Evolutionary conservation across 2,888 invertebrate genomes (phyloP), one percentile per base, ranked within the genome.

Genomic region (Temnothorax ravouxi): DNA sequence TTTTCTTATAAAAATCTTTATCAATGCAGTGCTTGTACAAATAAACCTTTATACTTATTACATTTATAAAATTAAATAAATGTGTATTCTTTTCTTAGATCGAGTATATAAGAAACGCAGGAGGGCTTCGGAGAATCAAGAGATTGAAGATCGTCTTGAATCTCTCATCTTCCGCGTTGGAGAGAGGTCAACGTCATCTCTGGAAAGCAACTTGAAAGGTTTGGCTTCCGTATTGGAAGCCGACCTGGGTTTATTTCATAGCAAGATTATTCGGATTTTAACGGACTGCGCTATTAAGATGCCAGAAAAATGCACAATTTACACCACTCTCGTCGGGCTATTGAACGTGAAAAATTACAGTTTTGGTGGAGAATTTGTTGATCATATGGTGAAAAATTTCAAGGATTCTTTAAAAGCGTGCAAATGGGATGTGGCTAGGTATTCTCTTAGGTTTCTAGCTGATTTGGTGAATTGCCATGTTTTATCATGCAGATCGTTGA

Each of bases 391-490:
- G 1, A 97, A 98, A 91, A 98, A 98, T 61, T 98, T 99, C 91
- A 99, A 99, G 95, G 99, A 99, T 92, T 97, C 98, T 44, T 95
- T 99, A 77, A 99, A 99, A 94, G 96, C 96, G 44, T 98, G 98
- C 85, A 97, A 98, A 93, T 99, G 99, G 98, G 98, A 99, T 92
- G 97, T 97, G 0, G 99, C 99, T 0, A 95, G 97, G 88, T 98
- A 98, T 94, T 97, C 98, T 86, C 96, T 99, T 1, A 96, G 99
- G 86, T 99, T 99, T 94, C 96, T 99, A 83, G 97, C 99, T 0
- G 99, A 99, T 95, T 96, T 99, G 88, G 99, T 99, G 0, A 99
- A 99, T 95, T 99, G 99, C 92, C 99, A 99, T 94, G 99, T 99
- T 8, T 96, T 99, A 85, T 98, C 99, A 62, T 98, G 99, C 4